Evolutionary conservation across 2,797 vertebrate genomes (phyloP), one percentile per base, ranked within the genome.

Genomic region (Myotis planiceps): DNA sequence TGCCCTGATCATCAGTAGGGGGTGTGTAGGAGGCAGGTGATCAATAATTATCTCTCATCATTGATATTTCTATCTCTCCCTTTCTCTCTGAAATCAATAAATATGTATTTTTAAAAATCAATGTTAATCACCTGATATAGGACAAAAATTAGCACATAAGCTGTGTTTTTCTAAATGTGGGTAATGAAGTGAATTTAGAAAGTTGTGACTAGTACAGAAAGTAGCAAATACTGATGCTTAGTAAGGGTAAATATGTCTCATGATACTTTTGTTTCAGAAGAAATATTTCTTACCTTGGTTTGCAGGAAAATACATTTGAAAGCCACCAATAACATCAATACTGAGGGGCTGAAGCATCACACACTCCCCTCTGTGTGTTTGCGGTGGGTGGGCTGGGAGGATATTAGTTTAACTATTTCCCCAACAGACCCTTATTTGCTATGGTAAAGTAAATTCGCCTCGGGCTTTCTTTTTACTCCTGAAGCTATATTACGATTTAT

Each of bases 301-400:
- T 74, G 49, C n/a, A 91, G 68, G 18, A 87, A 94, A 80, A 81
- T 37, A 68, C 58, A 12, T 75, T 75, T 94, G 66, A 92, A 90
- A 87, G 16, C 18, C 60, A 68, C 66, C 87, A 23, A 66, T 92
- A 9, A 32, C 79, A 92, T 71, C 47, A 68, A 15, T 53, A 39
- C 21, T n/a, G 49, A 89, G 23, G 4, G 34, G 2, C 65, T 91
- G 23, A 78, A 45, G 23, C 8, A 60, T 58, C 45, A 75, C 23
- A 60, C 37, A 65, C 16, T 69, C 51, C 85, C 25, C 32, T 95
- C 69, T 47, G 37, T 66, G 5, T 75, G 32, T 69, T 60, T 74
- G 49, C 53, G 6, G 69, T 80, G 37, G n/a, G 13, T 76, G 9
- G 82, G 2, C 3, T 51, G 76, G 60, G 83, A 69, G 25, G 68